A percentile compares a stretch with the other conserved stretches of the same genome.
Evolutionary conservation across 2,888 invertebrate species (phyloP).

Genomic region (Maniola hyperantus): DNA sequence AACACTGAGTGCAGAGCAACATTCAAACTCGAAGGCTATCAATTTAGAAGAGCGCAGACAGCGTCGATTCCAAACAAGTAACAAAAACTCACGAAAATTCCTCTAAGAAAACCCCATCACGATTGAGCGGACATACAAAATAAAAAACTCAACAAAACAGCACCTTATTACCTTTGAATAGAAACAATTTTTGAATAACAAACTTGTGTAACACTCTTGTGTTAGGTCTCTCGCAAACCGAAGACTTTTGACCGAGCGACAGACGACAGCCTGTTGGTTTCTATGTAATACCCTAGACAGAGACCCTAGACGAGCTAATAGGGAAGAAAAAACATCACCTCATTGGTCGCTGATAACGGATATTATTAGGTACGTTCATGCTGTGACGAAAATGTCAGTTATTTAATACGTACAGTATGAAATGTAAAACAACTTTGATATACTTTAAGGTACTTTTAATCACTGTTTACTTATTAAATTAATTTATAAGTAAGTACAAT

Average conservation of each 20-base stretch:
- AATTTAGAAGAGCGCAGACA: constrained; percentile 56
- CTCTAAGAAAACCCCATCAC: constrained; percentile 36
- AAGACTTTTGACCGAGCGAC: background rate
- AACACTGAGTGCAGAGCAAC: constrained; percentile 23
- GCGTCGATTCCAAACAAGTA: constrained; percentile 49
- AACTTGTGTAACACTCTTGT: background rate
- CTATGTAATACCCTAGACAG: no score
- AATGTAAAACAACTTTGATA: no score
- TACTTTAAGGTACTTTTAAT: no score
- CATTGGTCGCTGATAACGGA: no score
- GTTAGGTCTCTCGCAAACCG: background rate
- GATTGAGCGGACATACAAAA: constrained; percentile 29
- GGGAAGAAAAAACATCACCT: no score
- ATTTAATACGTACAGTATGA: no score
- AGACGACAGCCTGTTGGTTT: background rate
- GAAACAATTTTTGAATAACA: constrained; percentile 27
- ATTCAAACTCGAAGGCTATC: constrained; percentile 50
- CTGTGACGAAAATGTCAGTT: no score
- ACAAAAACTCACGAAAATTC: constrained; percentile 31
- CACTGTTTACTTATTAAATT: no score
- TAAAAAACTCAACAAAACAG: constrained; percentile 35
- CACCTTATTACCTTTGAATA: constrained; percentile 40
- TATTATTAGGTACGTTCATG: no score
- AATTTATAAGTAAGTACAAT: no score
- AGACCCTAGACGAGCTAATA: no score